Percentiles rank a stretch among this genome's conserved stretches.
phyloP scores from a whole-genome alignment of 2,797 vertebrate species.

The Cephalopachus bancanus region DNA sequence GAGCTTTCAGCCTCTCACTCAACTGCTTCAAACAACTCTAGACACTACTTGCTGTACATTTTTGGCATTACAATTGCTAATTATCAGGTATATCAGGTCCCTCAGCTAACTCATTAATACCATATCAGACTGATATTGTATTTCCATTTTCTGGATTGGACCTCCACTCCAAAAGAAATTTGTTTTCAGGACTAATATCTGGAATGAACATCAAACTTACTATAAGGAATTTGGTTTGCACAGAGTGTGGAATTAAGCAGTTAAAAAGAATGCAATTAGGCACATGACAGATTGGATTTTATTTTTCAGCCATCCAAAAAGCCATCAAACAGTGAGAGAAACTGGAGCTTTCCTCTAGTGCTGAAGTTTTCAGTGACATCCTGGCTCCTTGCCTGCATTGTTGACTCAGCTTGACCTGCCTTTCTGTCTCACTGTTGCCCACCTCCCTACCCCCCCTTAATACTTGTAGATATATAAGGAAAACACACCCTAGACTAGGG shows the following conservation, averaged over 20 bases:
- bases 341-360: slow-evolving; percentile 58
- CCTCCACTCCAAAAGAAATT: slow-evolving; percentile 46
- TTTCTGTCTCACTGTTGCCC: not conserved
- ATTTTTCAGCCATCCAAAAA: slow-evolving; percentile 74
- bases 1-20: slow-evolving; percentile 4
- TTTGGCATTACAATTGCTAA: slow-evolving; percentile 35
- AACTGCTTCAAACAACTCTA: slow-evolving; percentile 41
- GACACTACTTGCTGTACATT: slow-evolving; percentile 15
- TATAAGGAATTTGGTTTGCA: slow-evolving; percentile 66
- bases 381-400: not conserved
- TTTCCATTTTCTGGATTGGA: slow-evolving; percentile 9
- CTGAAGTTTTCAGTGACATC: slow-evolving; percentile 49
- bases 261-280: slow-evolving; percentile 70
- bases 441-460: slow-evolving; percentile 38
- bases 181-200: slow-evolving; percentile 69
- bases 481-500: not conserved
- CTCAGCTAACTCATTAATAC: slow-evolving; percentile 34
- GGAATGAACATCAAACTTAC: slow-evolving; percentile 72
- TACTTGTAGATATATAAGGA: not conserved
- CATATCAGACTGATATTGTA: slow-evolving; percentile 51
- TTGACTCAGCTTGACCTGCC: slow-evolving; percentile 9
- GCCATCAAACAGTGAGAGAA: slow-evolving; percentile 70
- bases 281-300: slow-evolving; percentile 75
- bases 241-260: slow-evolving; percentile 58
- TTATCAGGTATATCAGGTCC: not conserved